Evolutionary conservation across 2,113 vertebrate species (phyloP).

Genomic region (Phainopepla nitens): DNA sequence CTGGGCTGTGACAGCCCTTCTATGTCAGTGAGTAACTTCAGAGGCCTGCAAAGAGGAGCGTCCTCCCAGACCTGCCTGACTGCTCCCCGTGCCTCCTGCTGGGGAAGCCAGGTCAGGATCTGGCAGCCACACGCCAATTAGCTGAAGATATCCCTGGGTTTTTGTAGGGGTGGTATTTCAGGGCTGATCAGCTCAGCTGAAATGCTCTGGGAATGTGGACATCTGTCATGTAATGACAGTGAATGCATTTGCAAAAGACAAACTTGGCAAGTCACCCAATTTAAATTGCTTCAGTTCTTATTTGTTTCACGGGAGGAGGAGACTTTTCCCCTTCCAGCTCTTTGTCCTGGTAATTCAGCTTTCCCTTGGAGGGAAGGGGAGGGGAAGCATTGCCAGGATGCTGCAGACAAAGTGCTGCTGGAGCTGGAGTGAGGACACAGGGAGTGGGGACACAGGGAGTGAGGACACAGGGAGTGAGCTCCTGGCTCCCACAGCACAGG

Average conservation of each 20-base stretch:
- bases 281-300: slow-evolving; percentile 27
- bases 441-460: neutral
- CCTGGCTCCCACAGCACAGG: neutral
- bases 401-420: neutral
- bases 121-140: neutral
- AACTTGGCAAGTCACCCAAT: neutral
- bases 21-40: neutral
- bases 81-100: fast-evolving
- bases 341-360: slow-evolving; percentile 5
- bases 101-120: neutral
- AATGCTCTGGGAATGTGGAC: neutral
- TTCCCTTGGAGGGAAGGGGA: neutral
- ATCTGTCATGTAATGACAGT: neutral
- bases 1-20: neutral
- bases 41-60: neutral
- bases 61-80: neutral
- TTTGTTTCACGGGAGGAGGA: neutral
- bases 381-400: neutral
- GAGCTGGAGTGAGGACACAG: neutral
- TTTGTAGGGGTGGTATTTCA: neutral
- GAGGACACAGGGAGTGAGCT: neutral
- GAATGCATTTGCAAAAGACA: neutral
- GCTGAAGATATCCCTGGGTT: neutral
- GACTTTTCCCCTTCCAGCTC: neutral
- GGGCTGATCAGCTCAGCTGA: neutral